These are phyloP conservation scores for Eurypyga helias DNA, from an alignment of 2,113 vertebrate species.

Conservation along the genomic window DNA sequence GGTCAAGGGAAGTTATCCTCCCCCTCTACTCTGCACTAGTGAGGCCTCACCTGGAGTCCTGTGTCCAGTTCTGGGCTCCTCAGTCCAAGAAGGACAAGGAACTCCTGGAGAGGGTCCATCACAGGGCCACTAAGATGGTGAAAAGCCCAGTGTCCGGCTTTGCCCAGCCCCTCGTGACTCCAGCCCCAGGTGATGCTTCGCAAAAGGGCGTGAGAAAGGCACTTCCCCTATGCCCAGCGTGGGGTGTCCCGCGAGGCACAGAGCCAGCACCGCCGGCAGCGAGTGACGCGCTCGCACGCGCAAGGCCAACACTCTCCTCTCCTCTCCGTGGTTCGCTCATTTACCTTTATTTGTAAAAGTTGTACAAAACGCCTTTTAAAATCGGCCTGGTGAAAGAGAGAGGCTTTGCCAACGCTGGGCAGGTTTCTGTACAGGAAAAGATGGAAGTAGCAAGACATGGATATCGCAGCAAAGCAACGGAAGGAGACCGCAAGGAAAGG, in stretches of 20 bases:
- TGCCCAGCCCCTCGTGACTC: background rate
- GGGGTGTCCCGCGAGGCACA: background rate
- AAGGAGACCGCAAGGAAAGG: background rate
- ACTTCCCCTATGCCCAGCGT: background rate
- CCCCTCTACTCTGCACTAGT: too few relatives aligned
- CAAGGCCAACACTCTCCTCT: background rate
- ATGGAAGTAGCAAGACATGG: background rate
- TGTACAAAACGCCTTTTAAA: slow-evolving; percentile 39
- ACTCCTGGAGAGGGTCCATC: too few relatives aligned
- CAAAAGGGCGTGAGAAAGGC: background rate
- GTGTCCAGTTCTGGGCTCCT: too few relatives aligned
- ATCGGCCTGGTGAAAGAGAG: background rate
- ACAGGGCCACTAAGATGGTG: too few relatives aligned
- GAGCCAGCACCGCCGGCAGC: accelerated
- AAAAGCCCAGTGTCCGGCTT: background rate
- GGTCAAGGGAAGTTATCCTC: too few relatives aligned
- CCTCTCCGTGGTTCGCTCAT: background rate
- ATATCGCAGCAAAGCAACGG: background rate
- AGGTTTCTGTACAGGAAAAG: background rate
- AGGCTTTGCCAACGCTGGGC: background rate
- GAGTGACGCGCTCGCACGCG: accelerated
- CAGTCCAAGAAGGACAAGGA: too few relatives aligned
- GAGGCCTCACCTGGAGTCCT: too few relatives aligned
- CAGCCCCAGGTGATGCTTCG: background rate
- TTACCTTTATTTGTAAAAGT: slow-evolving; percentile 44